phyloP scores from a whole-genome alignment of 1,140 invertebrate species.

The Lutraria rhynchaena region DNA sequence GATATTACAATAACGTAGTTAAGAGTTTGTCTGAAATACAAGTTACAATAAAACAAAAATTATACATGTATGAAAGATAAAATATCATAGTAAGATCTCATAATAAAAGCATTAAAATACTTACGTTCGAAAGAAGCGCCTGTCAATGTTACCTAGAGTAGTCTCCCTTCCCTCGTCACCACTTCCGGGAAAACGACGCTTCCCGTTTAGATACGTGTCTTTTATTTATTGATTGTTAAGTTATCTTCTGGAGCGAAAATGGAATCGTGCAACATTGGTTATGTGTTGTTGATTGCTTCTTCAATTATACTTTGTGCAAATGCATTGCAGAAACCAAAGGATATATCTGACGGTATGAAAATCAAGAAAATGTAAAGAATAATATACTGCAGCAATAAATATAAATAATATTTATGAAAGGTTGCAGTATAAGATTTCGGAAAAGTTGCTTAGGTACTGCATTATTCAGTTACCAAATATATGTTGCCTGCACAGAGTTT shows the following conservation, averaged over 20 bases:
- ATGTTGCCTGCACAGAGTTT: not conserved
- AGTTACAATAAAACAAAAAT: too few relatives aligned
- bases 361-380: too few relatives aligned
- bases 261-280: not conserved
- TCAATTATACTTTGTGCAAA: not conserved
- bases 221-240: not conserved
- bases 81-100: too few relatives aligned
- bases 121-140: too few relatives aligned
- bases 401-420: not conserved
- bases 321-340: constrained; percentile 19
- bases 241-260: not conserved
- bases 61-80: too few relatives aligned
- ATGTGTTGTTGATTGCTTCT: not conserved
- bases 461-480: not conserved
- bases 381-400: too few relatives aligned
- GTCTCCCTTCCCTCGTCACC: constrained; percentile 16
- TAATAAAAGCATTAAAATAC: too few relatives aligned
- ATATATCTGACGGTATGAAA: constrained; percentile 27
- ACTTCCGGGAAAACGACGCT: constrained; percentile 57
- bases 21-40: too few relatives aligned
- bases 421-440: not conserved
- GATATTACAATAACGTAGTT: too few relatives aligned
- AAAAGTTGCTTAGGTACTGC: not conserved
- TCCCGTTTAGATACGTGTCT: constrained; percentile 31
- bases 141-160: too few relatives aligned